These are phyloP conservation scores for Sus scrofa DNA, from an alignment of 2,113 vertebrate species.

Conservation along the genomic window DNA sequence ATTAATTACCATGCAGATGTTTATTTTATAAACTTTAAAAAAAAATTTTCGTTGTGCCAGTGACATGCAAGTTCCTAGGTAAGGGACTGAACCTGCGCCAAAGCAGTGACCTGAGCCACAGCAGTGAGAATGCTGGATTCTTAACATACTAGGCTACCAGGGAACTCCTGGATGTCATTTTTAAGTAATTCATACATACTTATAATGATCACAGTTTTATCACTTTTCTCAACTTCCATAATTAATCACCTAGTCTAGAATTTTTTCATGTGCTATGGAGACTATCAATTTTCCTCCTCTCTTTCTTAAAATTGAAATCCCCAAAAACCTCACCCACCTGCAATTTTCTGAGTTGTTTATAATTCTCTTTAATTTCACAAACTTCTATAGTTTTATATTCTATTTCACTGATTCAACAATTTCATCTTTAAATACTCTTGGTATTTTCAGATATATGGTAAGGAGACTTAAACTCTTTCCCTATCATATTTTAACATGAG, in stretches of 20 bases:
- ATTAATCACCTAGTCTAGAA: not conserved
- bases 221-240: not conserved
- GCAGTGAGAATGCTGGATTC: no score
- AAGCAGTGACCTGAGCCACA: no score
- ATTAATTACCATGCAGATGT: not conserved
- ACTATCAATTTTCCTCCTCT: not conserved
- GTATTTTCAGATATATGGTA: not conserved
- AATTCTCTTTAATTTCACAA: slow-evolving; percentile 8
- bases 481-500: no score
- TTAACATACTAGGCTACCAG: no score
- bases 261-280: not conserved
- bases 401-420: not conserved
- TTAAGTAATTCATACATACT: not conserved
- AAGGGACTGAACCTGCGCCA: no score
- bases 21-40: not conserved
- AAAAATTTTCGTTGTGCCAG: no score
- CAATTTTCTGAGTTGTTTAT: not conserved
- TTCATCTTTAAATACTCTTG: not conserved
- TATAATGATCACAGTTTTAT: not conserved
- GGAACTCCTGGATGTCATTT: no score
- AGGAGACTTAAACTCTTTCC: not conserved
- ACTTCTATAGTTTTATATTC: not conserved
- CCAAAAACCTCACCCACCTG: not conserved
- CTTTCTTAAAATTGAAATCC: not conserved
- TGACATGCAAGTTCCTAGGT: no score